A percentile compares a stretch with the other conserved stretches of the same genome.
Conservation (phyloP, 2,888 invertebrate species). For the Drosophila anomelani region DNA sequence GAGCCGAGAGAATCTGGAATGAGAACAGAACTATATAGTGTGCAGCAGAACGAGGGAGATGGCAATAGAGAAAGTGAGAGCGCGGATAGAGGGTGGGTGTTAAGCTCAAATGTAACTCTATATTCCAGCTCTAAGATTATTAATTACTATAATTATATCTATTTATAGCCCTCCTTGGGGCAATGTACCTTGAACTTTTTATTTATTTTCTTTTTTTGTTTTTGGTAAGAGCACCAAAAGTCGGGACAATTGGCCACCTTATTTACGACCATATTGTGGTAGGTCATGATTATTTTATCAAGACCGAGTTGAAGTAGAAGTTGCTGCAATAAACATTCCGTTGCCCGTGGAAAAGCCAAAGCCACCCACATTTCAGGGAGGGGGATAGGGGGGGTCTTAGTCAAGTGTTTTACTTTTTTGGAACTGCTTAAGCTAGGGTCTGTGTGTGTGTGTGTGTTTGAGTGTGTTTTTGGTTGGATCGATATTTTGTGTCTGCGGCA, state of each 20-base stretch:
- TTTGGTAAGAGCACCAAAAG: conserved; percentile 4
- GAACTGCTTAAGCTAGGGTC: conserved; percentile 61
- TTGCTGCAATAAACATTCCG: conserved; percentile 53
- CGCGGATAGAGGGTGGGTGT: conserved; percentile 6
- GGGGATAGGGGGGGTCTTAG: conserved; percentile 36
- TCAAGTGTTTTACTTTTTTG: conserved; percentile 73
- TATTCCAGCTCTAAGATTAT: neutral
- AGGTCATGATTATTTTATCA: conserved; percentile 75
- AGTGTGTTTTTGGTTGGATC: conserved; percentile 65
- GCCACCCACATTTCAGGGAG: neutral
- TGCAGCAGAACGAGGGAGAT: neutral
- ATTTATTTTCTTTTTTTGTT: neutral
- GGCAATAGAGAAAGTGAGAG: neutral
- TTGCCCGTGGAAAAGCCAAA: conserved; percentile 40
- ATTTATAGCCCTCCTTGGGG: neutral
- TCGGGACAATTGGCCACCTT: conserved; percentile 41
- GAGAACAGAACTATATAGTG: conserved; percentile 19
- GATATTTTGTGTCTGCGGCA: conserved; percentile 77
- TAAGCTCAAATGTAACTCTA: neutral
- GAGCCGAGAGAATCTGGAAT: conserved; percentile 22
- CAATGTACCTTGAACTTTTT: neutral
- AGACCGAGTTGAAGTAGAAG: conserved; percentile 42
- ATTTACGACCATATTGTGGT: conserved; percentile 67
- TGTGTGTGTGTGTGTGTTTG: conserved; percentile 11
- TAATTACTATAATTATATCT: conserved; percentile 1